Conservation (phyloP, 2,797 vertebrate species). For the Molothrus aeneus region DNA sequence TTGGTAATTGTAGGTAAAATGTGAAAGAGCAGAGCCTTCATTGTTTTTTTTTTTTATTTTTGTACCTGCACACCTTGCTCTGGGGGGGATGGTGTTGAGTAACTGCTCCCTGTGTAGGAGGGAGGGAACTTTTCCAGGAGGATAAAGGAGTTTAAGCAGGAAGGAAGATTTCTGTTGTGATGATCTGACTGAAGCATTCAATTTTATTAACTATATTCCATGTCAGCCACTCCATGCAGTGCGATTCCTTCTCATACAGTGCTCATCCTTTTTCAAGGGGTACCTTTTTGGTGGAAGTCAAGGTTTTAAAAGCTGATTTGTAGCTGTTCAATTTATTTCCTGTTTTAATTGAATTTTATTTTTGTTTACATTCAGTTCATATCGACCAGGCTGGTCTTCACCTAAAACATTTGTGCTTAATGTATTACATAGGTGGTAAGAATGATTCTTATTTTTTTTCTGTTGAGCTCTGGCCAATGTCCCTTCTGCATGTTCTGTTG, state of each 20-base stretch:
- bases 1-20: background rate
- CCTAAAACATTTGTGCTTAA: constrained; percentile 90
- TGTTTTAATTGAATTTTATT: constrained; percentile 43
- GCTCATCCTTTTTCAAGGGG: constrained; percentile 66
- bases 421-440: constrained; percentile 93
- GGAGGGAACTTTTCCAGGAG: background rate
- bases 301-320: background rate
- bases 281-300: constrained; percentile 18
- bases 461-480: constrained; percentile 73
- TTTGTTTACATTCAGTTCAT: constrained; percentile 87
- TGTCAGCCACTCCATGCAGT: constrained; percentile 65
- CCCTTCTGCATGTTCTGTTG: constrained; percentile 73
- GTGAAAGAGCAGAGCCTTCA: background rate
- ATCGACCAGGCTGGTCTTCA: constrained; percentile 84
- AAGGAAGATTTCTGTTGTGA: background rate
- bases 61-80: background rate
- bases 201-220: background rate
- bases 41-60: background rate
- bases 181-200: background rate
- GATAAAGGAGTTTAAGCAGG: background rate
- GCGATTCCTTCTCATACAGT: constrained; percentile 83
- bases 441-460: constrained; percentile 68
- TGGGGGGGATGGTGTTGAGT: background rate
- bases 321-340: constrained; percentile 3
- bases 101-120: background rate